These are phyloP conservation scores for Leptinotarsa juncta DNA, from an alignment of 2,888 invertebrate genomes.

Conservation along the genomic window DNA sequence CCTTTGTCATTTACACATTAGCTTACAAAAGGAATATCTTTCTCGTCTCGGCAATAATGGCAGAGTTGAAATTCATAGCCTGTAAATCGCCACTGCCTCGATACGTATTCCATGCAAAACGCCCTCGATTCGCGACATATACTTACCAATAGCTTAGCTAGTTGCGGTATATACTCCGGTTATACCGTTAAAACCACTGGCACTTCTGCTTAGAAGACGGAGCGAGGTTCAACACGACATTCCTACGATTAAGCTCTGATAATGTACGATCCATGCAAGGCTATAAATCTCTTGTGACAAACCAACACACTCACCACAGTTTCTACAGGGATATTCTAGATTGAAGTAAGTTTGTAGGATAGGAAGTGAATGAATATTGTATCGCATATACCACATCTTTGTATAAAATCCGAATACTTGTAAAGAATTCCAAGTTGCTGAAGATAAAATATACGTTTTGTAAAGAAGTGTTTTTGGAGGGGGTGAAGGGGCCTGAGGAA, in stretches of 20 bases:
- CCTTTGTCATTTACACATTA: no score
- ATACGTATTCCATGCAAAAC: slow-evolving; percentile 8
- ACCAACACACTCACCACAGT: slow-evolving; percentile 33
- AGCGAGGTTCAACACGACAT: slow-evolving; percentile 45
- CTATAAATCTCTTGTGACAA: slow-evolving; percentile 53
- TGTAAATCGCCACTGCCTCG: not conserved
- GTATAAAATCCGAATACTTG: no score
- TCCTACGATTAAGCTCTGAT: slow-evolving; percentile 53
- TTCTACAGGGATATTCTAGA: slow-evolving; percentile 30
- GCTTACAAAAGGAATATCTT: no score
- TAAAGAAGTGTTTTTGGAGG: no score
- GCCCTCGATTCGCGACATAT: slow-evolving; percentile 14
- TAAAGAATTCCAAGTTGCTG: no score
- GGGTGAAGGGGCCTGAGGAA: no score
- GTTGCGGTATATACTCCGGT: slow-evolving; percentile 21
- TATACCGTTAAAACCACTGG: slow-evolving; percentile 34
- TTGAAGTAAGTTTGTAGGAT: not conserved
- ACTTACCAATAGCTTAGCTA: not conserved
- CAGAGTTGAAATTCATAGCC: not conserved
- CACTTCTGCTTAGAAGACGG: slow-evolving; percentile 26
- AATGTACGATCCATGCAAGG: slow-evolving; percentile 50
- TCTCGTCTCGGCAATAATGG: not conserved
- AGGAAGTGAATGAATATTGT: not conserved
- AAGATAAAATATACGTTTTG: no score
- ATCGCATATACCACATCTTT: not conserved